These are phyloP conservation scores for Myxocyprinus asiaticus DNA, from an alignment of 2,113 vertebrate species.

Conservation along the genomic window DNA sequence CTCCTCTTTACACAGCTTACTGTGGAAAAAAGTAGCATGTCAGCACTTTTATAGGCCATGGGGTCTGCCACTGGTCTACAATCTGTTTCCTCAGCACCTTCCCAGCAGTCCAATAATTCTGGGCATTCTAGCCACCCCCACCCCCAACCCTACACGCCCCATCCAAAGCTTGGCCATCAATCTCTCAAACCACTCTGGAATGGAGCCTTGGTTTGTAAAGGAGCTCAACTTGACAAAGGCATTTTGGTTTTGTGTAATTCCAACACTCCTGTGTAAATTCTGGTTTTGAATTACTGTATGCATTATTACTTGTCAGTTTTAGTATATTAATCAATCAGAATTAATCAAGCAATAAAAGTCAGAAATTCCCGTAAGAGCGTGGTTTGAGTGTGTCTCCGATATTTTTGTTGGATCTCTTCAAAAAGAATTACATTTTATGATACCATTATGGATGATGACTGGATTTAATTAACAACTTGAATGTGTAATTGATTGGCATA, in stretches of 20 bases:
- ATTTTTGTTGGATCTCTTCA: background rate
- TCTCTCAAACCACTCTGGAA: slow-evolving; percentile 50
- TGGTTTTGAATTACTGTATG: slow-evolving; percentile 46
- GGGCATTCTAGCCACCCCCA: slow-evolving; percentile 41
- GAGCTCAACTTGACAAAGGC: slow-evolving; percentile 49
- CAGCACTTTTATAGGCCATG: slow-evolving; percentile 48
- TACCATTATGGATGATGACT: background rate
- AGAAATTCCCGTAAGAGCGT: slow-evolving; percentile 32
- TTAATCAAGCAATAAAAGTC: slow-evolving; percentile 36
- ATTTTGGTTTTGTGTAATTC: slow-evolving; percentile 44
- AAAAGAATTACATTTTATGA: slow-evolving; percentile 12
- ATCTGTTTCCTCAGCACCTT: slow-evolving; percentile 50
- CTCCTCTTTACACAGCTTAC: background rate
- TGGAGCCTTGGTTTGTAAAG: slow-evolving; percentile 48
- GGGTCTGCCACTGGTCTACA: slow-evolving; percentile 30
- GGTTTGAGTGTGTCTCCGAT: slow-evolving; percentile 9
- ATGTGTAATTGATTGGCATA: background rate
- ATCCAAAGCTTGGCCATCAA: slow-evolving; percentile 48
- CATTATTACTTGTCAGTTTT: slow-evolving; percentile 47
- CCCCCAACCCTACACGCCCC: slow-evolving; percentile 7
- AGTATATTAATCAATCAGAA: slow-evolving; percentile 50
- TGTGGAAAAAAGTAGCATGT: slow-evolving; percentile 35
- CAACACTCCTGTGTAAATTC: slow-evolving; percentile 34
- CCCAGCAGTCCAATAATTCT: slow-evolving; percentile 47
- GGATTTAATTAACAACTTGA: slow-evolving; percentile 35